These are phyloP conservation scores for Stegodyphus dumicola DNA, from an alignment of 1,140 invertebrate genomes.

Conservation along the genomic window DNA sequence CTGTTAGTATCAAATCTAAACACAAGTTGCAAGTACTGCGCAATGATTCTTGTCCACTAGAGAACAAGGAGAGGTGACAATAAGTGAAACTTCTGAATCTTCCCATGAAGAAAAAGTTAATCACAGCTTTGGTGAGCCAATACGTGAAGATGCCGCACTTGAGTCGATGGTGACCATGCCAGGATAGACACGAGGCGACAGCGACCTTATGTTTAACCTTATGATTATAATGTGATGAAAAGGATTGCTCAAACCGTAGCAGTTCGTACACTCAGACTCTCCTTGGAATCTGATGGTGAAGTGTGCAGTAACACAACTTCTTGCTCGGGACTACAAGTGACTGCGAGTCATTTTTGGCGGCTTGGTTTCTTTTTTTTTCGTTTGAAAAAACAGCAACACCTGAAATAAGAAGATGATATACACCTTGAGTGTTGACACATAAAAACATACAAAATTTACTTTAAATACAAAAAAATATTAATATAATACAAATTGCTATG, in stretches of 20 bases:
- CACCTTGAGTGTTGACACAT: not conserved
- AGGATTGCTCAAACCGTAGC: slow-evolving; percentile 51
- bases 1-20: slow-evolving; percentile 61
- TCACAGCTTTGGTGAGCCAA: slow-evolving; percentile 57
- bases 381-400: slow-evolving; percentile 64
- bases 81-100: slow-evolving; percentile 7
- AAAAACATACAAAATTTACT: not conserved
- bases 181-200: not conserved
- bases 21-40: slow-evolving; percentile 55
- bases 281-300: slow-evolving; percentile 77
- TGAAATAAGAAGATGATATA: slow-evolving; percentile 28
- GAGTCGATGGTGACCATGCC: not conserved
- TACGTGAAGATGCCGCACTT: slow-evolving; percentile 7
- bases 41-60: slow-evolving; percentile 27
- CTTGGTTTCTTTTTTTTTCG: slow-evolving; percentile 76
- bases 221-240: slow-evolving; percentile 41
- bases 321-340: slow-evolving; percentile 72
- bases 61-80: slow-evolving; percentile 50
- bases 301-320: slow-evolving; percentile 76
- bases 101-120: slow-evolving; percentile 42
- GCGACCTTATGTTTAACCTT: not conserved
- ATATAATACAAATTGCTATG: not conserved
- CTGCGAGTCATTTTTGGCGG: slow-evolving; percentile 68
- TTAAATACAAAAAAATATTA: not conserved
- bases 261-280: slow-evolving; percentile 70